A percentile compares a stretch with the other conserved stretches of the same genome.
These are phyloP conservation scores for Apus apus DNA, from an alignment of 2,113 vertebrate genomes.

Conservation along the genomic window DNA sequence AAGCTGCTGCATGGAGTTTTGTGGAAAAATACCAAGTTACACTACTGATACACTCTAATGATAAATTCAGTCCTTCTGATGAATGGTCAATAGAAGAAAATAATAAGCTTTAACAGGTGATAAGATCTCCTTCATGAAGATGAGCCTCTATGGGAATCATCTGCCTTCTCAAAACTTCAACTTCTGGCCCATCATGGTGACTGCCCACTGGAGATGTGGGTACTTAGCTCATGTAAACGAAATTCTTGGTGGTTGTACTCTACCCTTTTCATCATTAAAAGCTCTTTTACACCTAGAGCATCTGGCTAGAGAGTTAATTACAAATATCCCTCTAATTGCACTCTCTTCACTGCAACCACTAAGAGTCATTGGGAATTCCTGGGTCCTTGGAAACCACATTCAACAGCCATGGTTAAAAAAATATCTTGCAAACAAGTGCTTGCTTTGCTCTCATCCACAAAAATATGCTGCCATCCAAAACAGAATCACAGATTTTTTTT, in stretches of 20 bases:
- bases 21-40: not conserved
- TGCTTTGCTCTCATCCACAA: not conserved
- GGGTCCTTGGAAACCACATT: not conserved
- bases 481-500: no score
- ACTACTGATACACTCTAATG: not conserved
- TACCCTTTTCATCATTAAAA: not conserved
- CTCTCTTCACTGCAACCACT: not conserved
- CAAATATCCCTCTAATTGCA: not conserved
- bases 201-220: not conserved
- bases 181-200: not conserved
- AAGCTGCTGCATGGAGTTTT: not conserved
- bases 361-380: not conserved
- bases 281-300: not conserved
- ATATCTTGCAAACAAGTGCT: not conserved
- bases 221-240: not conserved
- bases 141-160: not conserved
- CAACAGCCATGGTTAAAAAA: not conserved
- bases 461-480: not conserved
- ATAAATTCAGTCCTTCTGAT: not conserved
- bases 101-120: not conserved
- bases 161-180: not conserved
- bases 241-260: not conserved
- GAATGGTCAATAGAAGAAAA: not conserved
- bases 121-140: not conserved
- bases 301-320: not conserved